These are phyloP conservation scores for Odocoileus virginianus DNA, from an alignment of 2,113 vertebrate genomes.

Conservation along the genomic window DNA sequence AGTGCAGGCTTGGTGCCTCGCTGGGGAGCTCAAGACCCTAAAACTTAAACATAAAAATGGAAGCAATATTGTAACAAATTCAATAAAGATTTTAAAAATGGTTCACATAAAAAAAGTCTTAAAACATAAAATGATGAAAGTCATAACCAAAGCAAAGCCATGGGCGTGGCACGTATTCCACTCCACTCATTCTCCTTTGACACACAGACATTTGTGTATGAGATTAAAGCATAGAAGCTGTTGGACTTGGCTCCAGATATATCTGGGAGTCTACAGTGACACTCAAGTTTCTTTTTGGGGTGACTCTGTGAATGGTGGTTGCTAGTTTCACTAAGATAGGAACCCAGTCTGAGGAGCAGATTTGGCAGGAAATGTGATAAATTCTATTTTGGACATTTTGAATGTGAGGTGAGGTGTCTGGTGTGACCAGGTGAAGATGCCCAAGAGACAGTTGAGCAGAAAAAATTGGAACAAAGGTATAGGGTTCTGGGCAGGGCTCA, in stretches of 20 bases:
- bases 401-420: background rate
- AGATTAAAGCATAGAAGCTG: background rate
- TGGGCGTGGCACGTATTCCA: accelerated
- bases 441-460: background rate
- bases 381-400: background rate
- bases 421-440: background rate
- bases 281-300: background rate
- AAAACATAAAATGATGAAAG: background rate
- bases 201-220: background rate
- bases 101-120: background rate
- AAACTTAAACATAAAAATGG: background rate
- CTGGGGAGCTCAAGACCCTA: background rate
- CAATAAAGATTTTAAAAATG: background rate
- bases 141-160: background rate
- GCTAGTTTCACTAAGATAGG: background rate
- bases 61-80: background rate
- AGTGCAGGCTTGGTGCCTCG: background rate
- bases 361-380: background rate
- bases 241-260: background rate
- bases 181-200: background rate
- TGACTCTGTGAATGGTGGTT: background rate
- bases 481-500: background rate
- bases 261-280: background rate
- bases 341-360: background rate
- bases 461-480: background rate